These are phyloP conservation scores for Synergus japonicus DNA, from an alignment of 2,888 invertebrate genomes.

Conservation along the genomic window DNA sequence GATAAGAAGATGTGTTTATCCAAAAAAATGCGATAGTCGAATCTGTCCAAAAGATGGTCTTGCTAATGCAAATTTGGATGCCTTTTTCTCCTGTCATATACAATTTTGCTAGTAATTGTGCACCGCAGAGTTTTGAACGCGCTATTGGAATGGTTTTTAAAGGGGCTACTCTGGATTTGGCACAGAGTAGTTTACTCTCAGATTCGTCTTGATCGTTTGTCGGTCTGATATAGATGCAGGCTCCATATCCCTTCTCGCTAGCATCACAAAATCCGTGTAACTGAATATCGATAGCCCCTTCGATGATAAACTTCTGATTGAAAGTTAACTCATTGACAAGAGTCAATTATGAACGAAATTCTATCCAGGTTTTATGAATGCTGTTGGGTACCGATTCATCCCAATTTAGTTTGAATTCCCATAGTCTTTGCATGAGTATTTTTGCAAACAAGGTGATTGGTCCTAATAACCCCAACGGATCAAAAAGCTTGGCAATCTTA, in stretches of 20 bases:
- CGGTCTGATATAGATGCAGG: neutral
- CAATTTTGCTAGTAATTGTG: slow-evolving; percentile 44
- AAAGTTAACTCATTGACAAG: slow-evolving; percentile 43
- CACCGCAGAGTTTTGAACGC: slow-evolving; percentile 49
- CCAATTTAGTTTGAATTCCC: slow-evolving; percentile 52
- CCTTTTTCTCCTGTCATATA: slow-evolving; percentile 8
- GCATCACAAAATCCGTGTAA: slow-evolving; percentile 1
- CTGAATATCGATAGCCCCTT: neutral
- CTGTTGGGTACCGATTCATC: slow-evolving; percentile 52
- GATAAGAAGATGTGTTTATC: slow-evolving; percentile 51
- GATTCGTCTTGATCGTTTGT: neutral
- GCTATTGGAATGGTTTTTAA: slow-evolving; percentile 43
- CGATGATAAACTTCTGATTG: slow-evolving; percentile 18
- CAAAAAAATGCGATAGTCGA: slow-evolving; percentile 54
- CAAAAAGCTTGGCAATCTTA: slow-evolving; percentile 42
- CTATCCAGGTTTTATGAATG: slow-evolving; percentile 43
- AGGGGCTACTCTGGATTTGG: slow-evolving; percentile 2
- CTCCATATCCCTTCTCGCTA: neutral
- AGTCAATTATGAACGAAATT: slow-evolving; percentile 40
- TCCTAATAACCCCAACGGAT: slow-evolving; percentile 51
- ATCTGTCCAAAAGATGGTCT: slow-evolving; percentile 48
- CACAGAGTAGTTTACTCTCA: neutral
- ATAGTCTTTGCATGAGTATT: slow-evolving; percentile 49
- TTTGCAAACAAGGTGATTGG: slow-evolving; percentile 52
- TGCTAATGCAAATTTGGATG: neutral